Conservation (phyloP, 2,888 invertebrate genomes). For the Hartigia nigra region DNA sequence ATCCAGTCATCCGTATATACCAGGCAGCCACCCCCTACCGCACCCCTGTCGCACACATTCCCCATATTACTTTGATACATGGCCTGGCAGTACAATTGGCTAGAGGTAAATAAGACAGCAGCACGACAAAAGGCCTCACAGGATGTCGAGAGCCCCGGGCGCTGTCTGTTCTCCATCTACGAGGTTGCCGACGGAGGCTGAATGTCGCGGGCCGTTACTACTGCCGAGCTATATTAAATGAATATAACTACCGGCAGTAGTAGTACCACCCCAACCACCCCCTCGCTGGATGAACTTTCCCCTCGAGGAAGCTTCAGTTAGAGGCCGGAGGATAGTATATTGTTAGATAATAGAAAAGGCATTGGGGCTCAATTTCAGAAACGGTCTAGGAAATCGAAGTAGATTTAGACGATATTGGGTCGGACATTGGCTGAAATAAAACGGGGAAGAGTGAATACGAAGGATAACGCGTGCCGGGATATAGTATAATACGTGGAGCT, state of each 20-base stretch:
- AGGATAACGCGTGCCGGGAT: background rate
- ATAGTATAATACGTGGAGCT: background rate
- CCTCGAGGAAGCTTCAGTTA: background rate
- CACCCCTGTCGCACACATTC: slow-evolving; percentile 16
- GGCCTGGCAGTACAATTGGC: slow-evolving; percentile 44
- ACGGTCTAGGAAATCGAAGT: background rate
- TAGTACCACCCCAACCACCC: background rate
- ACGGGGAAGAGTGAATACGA: background rate
- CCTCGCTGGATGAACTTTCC: background rate
- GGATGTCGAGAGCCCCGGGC: slow-evolving; percentile 37
- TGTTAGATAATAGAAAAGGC: background rate
- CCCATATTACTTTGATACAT: slow-evolving; percentile 27
- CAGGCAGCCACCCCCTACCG: background rate
- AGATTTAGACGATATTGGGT: background rate
- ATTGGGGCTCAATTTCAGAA: background rate
- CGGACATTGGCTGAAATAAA: background rate
- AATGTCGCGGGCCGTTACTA: background rate
- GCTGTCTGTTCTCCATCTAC: slow-evolving; percentile 36
- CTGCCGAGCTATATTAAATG: slow-evolving; percentile 42
- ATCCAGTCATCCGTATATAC: background rate
- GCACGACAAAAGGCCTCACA: slow-evolving; percentile 43
- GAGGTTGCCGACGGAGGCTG: background rate
- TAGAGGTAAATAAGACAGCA: slow-evolving; percentile 55
- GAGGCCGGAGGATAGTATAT: background rate
- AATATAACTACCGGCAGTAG: slow-evolving; percentile 31